Conservation (phyloP, 2,113 vertebrate genomes). For the Scopus umbretta region DNA sequence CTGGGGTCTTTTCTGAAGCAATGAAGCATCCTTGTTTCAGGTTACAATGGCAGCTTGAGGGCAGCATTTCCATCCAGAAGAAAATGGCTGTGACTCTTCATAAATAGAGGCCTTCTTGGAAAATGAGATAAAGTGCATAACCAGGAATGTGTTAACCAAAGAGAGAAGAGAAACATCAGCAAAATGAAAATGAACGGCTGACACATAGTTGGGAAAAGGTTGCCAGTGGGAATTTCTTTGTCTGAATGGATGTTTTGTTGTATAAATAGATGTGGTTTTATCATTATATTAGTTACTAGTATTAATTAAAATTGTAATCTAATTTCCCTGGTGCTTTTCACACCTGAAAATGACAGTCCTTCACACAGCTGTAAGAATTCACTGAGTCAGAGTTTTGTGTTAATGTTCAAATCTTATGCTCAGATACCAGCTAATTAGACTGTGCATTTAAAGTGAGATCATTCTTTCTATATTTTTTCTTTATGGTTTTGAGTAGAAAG, state of each 20-base stretch:
- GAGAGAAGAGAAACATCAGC: conserved; percentile 3
- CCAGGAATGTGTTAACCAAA: conserved; percentile 43
- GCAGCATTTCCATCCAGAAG: conserved; percentile 69
- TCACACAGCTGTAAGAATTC: neutral
- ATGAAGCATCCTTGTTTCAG: conserved; percentile 60
- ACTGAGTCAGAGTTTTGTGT: neutral
- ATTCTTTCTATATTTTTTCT: neutral
- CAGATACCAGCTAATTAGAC: neutral
- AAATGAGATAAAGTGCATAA: conserved; percentile 53
- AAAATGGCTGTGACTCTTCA: conserved; percentile 60
- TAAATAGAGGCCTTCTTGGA: conserved; percentile 62
- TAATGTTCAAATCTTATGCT: neutral
- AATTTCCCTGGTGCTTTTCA: neutral
- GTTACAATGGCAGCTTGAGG: conserved; percentile 64
- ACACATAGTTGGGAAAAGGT: neutral
- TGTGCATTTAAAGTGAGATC: neutral
- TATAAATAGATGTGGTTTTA: neutral
- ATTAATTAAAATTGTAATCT: conserved; percentile 14
- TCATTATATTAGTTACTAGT: neutral
- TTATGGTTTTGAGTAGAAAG: neutral
- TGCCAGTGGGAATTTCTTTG: conserved; percentile 1
- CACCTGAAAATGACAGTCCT: neutral
- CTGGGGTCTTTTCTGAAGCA: conserved; percentile 38
- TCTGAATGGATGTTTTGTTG: conserved; percentile 30
- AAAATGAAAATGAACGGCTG: neutral